Evolutionary conservation across 2,888 invertebrate species (phyloP).

Genomic region (Netelia virgata): DNA sequence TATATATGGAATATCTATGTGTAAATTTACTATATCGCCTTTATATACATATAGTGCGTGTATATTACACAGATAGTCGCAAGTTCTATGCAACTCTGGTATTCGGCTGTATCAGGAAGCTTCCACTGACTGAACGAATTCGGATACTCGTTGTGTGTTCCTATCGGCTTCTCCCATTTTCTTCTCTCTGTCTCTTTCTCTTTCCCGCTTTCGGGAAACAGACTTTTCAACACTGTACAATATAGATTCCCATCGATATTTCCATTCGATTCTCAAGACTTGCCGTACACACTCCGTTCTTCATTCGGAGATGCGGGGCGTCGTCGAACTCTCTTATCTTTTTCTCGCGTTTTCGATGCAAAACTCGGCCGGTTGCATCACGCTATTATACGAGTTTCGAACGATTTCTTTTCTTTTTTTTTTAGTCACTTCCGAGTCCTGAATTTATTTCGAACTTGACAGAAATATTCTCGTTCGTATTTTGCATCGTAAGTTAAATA

Average conservation of each 20-base stretch:
- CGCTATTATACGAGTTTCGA: neutral
- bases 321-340: constrained; percentile 52
- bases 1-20: neutral
- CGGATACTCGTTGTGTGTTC: constrained; percentile 72
- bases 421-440: no score
- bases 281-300: neutral
- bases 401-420: neutral
- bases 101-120: constrained; percentile 69
- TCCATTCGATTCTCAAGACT: constrained; percentile 39
- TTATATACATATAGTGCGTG: neutral
- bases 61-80: neutral
- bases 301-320: neutral
- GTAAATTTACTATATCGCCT: neutral
- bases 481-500: no score
- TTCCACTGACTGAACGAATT: constrained; percentile 71
- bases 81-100: constrained; percentile 32
- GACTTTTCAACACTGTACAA: constrained; percentile 28
- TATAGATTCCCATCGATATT: neutral
- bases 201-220: constrained; percentile 14
- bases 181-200: neutral
- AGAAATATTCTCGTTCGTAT: no score
- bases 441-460: no score
- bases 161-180: constrained; percentile 70
- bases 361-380: constrained; percentile 19
- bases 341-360: constrained; percentile 45